A percentile compares a stretch with the other conserved stretches of the same genome.
Conservation (phyloP, 2,113 vertebrate species). For the Oryctolagus cuniculus region mOryCun1.1 NC_091437.1:97531001-97531500, state of each 20-base stretch:
- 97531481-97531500: too few relatives aligned
- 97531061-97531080: neutral
- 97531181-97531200: neutral
- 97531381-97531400: too few relatives aligned
- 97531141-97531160: neutral
- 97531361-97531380: too few relatives aligned
- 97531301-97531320: too few relatives aligned
- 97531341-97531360: too few relatives aligned
- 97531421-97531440: too few relatives aligned
- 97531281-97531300: too few relatives aligned
- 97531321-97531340: too few relatives aligned
- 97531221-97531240: neutral
- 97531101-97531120: neutral
- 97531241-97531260: neutral
- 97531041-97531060: neutral
- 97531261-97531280: too few relatives aligned
- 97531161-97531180: neutral
- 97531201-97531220: neutral
- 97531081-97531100: neutral
- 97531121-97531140: neutral
- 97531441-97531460: too few relatives aligned
- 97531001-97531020: neutral
- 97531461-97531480: too few relatives aligned
- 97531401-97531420: too few relatives aligned
- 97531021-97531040: neutral